phyloP scores from a whole-genome alignment of 2,888 invertebrate species.

The Apantesis nais region DNA sequence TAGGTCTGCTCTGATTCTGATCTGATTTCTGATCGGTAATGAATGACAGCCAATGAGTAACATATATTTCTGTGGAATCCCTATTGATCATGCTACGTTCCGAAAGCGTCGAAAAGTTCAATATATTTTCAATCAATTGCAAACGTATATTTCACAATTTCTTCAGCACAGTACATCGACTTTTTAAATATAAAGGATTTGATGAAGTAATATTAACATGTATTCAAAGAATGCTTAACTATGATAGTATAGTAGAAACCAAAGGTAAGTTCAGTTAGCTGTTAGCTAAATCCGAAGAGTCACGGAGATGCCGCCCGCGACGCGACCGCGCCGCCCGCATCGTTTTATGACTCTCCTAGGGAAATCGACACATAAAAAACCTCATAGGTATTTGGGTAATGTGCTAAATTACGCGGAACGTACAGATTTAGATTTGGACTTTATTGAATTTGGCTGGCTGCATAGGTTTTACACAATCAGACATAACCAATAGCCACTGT shows the following conservation, averaged over 20 bases:
- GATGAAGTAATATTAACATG: not conserved
- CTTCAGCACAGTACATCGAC: not conserved
- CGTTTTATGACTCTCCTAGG: conserved; percentile 70
- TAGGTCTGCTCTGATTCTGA: no score
- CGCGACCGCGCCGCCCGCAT: conserved; percentile 74
- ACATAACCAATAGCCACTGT: not conserved
- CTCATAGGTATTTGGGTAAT: conserved; percentile 30
- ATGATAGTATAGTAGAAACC: not conserved
- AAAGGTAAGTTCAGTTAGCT: conserved; percentile 34
- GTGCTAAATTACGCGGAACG: conserved; percentile 29
- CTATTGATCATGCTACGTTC: not conserved
- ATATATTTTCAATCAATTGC: not conserved
- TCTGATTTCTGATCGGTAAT: no score
- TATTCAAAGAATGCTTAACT: not conserved
- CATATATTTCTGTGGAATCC: not conserved
- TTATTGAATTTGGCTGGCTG: not conserved
- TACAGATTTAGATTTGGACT: conserved; percentile 15
- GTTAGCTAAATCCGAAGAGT: conserved; percentile 48
- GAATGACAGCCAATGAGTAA: no score
- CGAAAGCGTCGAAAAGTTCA: no score
- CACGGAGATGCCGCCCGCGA: conserved; percentile 61
- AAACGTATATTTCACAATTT: not conserved
- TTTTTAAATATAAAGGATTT: not conserved
- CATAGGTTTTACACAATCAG: not conserved
- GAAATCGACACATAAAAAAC: conserved; percentile 47